phyloP scores from a whole-genome alignment of 2,888 invertebrate genomes.

The Rhamphomyia laevipes region DNA sequence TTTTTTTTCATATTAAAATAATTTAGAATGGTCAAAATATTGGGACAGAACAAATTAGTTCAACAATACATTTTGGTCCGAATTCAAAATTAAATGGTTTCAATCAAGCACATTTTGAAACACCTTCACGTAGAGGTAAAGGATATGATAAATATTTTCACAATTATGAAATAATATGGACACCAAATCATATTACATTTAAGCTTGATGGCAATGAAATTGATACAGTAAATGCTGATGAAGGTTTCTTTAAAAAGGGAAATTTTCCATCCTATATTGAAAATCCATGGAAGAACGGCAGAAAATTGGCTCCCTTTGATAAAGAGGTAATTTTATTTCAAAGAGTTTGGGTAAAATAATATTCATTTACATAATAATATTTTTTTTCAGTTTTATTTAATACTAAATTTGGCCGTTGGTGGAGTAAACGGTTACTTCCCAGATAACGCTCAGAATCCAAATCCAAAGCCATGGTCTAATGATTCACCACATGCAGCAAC shows the following conservation, averaged over 20 bases:
- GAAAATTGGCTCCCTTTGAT: constrained; percentile 56
- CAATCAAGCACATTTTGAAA: constrained; percentile 31
- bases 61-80: constrained; percentile 58
- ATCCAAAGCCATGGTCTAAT: constrained; percentile 44
- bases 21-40: constrained; percentile 41
- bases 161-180: constrained; percentile 55
- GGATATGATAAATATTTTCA: constrained; percentile 39
- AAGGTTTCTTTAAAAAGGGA: constrained; percentile 56
- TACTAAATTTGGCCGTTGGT: constrained; percentile 56
- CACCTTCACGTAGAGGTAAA: constrained; percentile 13
- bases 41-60: constrained; percentile 45
- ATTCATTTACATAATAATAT: constrained; percentile 5
- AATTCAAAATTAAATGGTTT: constrained; percentile 43
- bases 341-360: neutral
- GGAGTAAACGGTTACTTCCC: constrained; percentile 52
- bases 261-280: constrained; percentile 39
- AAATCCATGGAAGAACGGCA: constrained; percentile 24
- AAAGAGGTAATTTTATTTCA: constrained; percentile 38
- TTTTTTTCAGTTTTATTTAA: constrained; percentile 43
- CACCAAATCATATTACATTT: constrained; percentile 31
- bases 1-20: neutral
- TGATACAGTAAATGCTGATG: constrained; percentile 40
- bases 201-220: constrained; percentile 41
- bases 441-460: constrained; percentile 43
- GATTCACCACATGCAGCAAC: constrained; percentile 34